Conservation (phyloP, 2,797 vertebrate species). For the Halcyon leucocephala region DNA sequence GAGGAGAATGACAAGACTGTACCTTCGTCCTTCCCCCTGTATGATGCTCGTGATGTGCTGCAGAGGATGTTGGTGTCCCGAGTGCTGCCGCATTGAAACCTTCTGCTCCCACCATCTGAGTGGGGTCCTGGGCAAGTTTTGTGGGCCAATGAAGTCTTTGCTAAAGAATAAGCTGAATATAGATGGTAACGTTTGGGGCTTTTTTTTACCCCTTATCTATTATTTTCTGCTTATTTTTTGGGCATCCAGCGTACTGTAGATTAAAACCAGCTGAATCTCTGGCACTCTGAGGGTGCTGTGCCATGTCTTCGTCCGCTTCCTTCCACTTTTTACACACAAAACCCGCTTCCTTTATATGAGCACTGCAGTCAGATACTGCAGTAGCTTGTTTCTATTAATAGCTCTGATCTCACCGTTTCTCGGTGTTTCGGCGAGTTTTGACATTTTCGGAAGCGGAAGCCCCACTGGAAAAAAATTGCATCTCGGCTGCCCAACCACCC, state of each 20-base stretch:
- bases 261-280: background rate
- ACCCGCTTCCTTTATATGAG: background rate
- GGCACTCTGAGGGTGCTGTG: rapidly evolving
- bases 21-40: background rate
- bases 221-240: background rate
- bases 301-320: rapidly evolving
- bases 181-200: rapidly evolving
- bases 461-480: background rate
- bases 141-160: too few relatives aligned
- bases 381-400: conserved; percentile 70
- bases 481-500: background rate
- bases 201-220: rapidly evolving
- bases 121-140: background rate
- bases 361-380: conserved; percentile 68
- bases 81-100: rapidly evolving
- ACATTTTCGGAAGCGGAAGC: conserved; percentile 9
- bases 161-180: too few relatives aligned
- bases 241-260: rapidly evolving
- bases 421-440: conserved; percentile 3
- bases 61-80: background rate
- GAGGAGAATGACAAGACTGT: background rate
- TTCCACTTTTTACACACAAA: background rate
- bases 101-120: background rate
- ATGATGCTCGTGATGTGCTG: rapidly evolving
- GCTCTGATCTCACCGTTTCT: conserved; percentile 56